Base-by-base conservation (phyloP, 2,113 vertebrate species). In the Nannospalax galili region DNA sequence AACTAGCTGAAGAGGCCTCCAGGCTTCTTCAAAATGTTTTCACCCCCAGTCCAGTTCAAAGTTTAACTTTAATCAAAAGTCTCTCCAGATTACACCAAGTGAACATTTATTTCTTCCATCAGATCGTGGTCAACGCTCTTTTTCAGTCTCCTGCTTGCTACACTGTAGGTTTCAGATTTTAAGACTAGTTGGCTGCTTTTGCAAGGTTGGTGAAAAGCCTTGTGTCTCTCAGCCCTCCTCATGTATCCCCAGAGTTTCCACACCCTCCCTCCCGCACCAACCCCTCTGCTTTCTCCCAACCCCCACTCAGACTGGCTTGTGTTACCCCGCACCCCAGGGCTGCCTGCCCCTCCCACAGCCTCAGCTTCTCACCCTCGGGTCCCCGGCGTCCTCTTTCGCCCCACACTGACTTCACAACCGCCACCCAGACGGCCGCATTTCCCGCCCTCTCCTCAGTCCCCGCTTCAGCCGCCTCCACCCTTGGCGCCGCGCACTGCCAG, bases 401-500 rank as follows among this genome's bases (percentile, higher is more conserved):
- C 32, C 6, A 26, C 8, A 19, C 19, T 2, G 67, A 72, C 62
- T 92, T 85, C 14, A 3, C 80, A 9, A 28, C 26, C 17, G 4
- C 37, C 5, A 32, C 42, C 40, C 65, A 2, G 24, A 24, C 3
- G 1, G 65, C 16, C 28, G 67, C 90, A 80, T 90, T 94, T 90
- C 86, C 86, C 60, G 60, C 90, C 90, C 81, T 95, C 7, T 9
- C 35, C 12, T 7, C 30, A 16, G 7, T 69, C 56, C 20, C 1
- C 15, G 1, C 37, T 2, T 5, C 40, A 2, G 6, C 60, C 6
- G 3, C 73, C 67, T n/a, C n/a, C n/a, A 14, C 69, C 12, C 17
- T 40, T 28, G 17, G 11, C 0, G 10, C 70, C 3, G 1, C n/a
- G 4, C 56, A 40, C 37, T 0, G 4, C 30, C 3, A 0, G 3